Evolutionary conservation across 1,140 invertebrate species (phyloP), one percentile per base, ranked within the genome.

Genomic region (Charaxes varanes): DNA sequence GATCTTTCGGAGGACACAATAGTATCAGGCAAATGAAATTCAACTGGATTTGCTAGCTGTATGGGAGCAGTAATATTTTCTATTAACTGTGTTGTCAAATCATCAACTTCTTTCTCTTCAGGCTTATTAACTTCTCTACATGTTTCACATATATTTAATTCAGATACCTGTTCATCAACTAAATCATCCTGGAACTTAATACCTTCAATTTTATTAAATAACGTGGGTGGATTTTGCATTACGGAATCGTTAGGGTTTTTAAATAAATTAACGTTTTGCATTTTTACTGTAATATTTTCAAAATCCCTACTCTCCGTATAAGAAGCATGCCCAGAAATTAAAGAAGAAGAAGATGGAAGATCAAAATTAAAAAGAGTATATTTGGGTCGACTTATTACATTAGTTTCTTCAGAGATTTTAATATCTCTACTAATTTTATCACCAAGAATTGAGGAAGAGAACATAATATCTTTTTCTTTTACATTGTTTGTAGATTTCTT

Each of bases 21-120:
- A 40, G 41, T 36, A 30, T 55, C 64, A 3, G 27, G 11, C 4
- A 31, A 10, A 0, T 36, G 35, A 32, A 26, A 45, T 56, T 68
- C 70, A 21, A 82, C 76, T 2, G 78, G 66, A 48, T 83, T 77
- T 3, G 56, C 63, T 3, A 83, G 45, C 37, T 83, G 76, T 38
- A 83, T 77, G 0, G 72, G 74, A 0, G 79, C 58, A 18, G 61
- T 79, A n/a, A 83, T 73, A 41, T 83, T 83, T 55, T 80, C 72
- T 31, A 83, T 79, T 21, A 83, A 31, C 18, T 83, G 62, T 6
- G 50, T 41, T 2, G 79, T 83, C n/a, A 80, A 50, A 38, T 76
- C 62, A 50, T 77, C 67, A 3, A 33, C 42, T 33, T 65, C 67
- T 33, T 65, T 69, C 6, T 76, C 63, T 31, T 70, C 73, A 1